Evolutionary conservation across 2,797 vertebrate species (phyloP).

Genomic region (Onychomys torridus): DNA sequence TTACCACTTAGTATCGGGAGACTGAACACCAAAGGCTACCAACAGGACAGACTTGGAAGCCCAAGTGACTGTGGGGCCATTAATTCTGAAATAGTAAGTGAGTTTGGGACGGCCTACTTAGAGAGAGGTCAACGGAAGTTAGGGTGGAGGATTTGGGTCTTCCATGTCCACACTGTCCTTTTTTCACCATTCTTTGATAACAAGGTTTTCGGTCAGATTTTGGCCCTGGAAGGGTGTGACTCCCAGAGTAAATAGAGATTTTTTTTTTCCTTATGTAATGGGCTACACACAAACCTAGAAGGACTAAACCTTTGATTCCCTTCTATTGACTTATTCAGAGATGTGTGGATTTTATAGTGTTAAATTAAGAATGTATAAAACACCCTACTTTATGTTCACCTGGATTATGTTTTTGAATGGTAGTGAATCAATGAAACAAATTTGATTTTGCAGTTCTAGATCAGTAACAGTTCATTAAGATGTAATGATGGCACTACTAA

Average conservation of each 20-base stretch:
- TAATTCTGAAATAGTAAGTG: background rate
- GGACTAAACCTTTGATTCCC: background rate
- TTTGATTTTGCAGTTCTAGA: background rate
- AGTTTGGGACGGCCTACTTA: background rate
- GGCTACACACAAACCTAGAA: background rate
- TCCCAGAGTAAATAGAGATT: background rate
- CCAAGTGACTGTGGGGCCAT: background rate
- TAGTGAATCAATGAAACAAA: background rate
- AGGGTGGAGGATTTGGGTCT: background rate
- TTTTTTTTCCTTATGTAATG: background rate
- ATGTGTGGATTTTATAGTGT: background rate
- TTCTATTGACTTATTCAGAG: background rate
- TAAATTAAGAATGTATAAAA: constrained; percentile 19
- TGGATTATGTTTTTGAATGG: background rate
- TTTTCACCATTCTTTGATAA: background rate
- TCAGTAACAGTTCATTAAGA: background rate
- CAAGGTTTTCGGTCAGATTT: background rate
- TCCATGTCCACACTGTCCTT: background rate
- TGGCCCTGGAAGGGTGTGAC: background rate
- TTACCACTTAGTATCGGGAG: background rate
- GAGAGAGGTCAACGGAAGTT: background rate
- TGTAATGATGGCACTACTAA: background rate
- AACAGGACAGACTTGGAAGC: background rate
- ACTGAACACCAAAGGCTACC: background rate
- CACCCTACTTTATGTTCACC: background rate